phyloP scores from a whole-genome alignment of 2,888 invertebrate genomes.

The Pedicia rivosa region DNA sequence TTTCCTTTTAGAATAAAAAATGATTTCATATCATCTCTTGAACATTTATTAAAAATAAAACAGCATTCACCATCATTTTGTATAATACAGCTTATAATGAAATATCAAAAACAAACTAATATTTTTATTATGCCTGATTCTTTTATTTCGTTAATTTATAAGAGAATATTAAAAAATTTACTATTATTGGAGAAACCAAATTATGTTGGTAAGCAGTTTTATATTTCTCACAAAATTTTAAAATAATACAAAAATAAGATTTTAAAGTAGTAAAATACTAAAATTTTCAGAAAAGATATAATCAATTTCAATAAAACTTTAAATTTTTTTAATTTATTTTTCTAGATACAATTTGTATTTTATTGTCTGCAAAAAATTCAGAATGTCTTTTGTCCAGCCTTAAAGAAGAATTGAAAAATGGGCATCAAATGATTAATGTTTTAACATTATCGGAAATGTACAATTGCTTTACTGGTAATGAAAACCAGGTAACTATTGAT shows the following conservation, averaged over 20 bases:
- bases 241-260: too few species aligned
- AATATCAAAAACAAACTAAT: slow-evolving; percentile 19
- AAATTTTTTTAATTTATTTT: slow-evolving; percentile 1
- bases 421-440: slow-evolving; percentile 24
- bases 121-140: slow-evolving; percentile 18
- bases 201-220: slow-evolving; percentile 24
- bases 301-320: too few species aligned
- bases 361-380: slow-evolving; percentile 21
- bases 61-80: slow-evolving; percentile 24
- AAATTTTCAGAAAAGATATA: too few species aligned
- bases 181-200: slow-evolving; percentile 24
- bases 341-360: slow-evolving; percentile 23
- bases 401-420: slow-evolving; percentile 21
- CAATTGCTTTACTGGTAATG: slow-evolving; percentile 20
- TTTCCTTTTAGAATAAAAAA: slow-evolving; percentile 11
- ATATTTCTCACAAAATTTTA: too few species aligned
- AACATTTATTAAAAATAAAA: slow-evolving; percentile 24
- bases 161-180: slow-evolving; percentile 22
- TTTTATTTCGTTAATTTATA: slow-evolving; percentile 21
- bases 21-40: slow-evolving; percentile 23
- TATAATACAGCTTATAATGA: slow-evolving; percentile 22
- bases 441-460: slow-evolving; percentile 28
- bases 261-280: too few species aligned
- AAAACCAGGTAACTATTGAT: slow-evolving; percentile 15
- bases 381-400: slow-evolving; percentile 19